These are phyloP conservation scores for Nebria ingens DNA, from an alignment of 1,140 invertebrate genomes.

Conservation along the genomic window DNA sequence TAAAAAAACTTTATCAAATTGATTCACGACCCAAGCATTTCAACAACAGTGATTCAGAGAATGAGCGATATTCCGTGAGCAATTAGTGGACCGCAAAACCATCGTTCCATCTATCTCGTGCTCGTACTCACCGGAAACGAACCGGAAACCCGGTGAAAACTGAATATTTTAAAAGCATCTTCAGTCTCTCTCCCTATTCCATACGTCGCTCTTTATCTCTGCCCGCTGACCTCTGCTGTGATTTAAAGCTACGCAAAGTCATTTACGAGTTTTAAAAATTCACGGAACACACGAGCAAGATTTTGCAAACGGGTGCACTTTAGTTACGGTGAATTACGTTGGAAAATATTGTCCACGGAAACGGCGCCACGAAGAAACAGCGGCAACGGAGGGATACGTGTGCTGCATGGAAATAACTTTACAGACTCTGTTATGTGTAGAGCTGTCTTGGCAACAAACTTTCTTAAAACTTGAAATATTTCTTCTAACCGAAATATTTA, in stretches of 20 bases:
- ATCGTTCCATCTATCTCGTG: background rate
- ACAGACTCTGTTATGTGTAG: no score
- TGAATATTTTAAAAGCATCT: slow-evolving; percentile 5
- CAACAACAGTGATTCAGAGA: no score
- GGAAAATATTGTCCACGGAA: slow-evolving; percentile 7
- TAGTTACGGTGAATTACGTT: slow-evolving; percentile 2
- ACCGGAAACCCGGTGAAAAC: background rate
- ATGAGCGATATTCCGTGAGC: background rate
- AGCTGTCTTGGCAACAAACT: no score
- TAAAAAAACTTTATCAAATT: no score
- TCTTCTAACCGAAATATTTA: no score
- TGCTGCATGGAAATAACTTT: background rate
- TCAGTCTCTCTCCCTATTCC: background rate
- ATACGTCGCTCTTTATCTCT: background rate
- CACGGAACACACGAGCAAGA: slow-evolving; percentile 4
- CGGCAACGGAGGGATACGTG: no score
- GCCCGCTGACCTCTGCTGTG: background rate
- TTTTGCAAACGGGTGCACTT: slow-evolving; percentile 6
- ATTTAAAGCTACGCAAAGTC: slow-evolving; percentile 6
- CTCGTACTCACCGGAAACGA: background rate
- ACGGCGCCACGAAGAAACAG: no score
- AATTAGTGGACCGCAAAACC: background rate
- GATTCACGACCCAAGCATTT: no score
- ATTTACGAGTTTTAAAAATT: slow-evolving; percentile 9
- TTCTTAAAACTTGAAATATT: no score